Base-by-base conservation (phyloP, 2,888 invertebrate genomes). In the Amblyjoppa fuscipennis region DNA sequence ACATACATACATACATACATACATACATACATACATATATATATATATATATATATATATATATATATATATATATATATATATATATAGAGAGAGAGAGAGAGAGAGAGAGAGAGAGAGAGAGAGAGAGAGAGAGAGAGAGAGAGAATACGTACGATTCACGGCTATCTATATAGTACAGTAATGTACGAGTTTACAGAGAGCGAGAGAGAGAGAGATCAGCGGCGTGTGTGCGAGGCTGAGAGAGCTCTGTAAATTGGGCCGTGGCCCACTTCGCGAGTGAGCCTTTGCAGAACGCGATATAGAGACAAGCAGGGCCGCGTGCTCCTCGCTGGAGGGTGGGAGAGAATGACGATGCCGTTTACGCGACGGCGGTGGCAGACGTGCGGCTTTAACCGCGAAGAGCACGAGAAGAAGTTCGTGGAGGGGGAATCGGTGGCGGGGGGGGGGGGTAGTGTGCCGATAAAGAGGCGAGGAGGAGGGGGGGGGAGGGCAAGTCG, bases 221-320 rank as follows among this genome's bases (percentile, higher is more conserved):
- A 25, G n/a, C 82, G 61, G 78, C 89, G 90, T 78, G 81, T 73
- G 86, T 75, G 74, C 80, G 86, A 90, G 90, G 90, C 84, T 89
- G 89, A 89, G 89, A 89, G 91, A 92, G 90, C 90, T 89, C 89
- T 90, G 91, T 90, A 92, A 93, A 93, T 93, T 93, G 92, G 93
- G 92, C 93, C 93, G 92, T 93, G 93, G 93, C 93, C 93, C 93
- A 93, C 92, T 93, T 93, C 51, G 77, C 82, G 83, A 86, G 84
- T 87, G 85, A 84, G 81, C 83, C 83, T 73, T 81, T 77, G 88
- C 90, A 74, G 85, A 83, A 76, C 59, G 68, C 6, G 49, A 69
- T 74, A 73, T 77, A 87, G 83, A 87, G 45, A 83, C 71, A 3
- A 3, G 70, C 77, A 70, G 84, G 87, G 75, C 78, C 75, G 86